Base-by-base conservation (phyloP, 2,888 invertebrate species). In the Drosophila infuscata region DNA sequence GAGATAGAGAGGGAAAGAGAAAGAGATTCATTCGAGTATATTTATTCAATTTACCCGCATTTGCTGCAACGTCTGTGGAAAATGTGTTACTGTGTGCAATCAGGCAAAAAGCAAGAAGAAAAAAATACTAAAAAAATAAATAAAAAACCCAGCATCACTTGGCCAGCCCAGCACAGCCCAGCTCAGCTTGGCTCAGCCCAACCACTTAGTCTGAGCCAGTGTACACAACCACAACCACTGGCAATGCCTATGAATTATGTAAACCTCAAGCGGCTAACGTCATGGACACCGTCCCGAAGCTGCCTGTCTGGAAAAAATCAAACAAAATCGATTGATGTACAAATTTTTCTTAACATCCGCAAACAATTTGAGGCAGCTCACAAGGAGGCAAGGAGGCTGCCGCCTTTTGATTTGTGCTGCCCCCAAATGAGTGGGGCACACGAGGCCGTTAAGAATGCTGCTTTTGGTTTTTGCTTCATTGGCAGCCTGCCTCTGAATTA, bases 281-380 rank as follows among this genome's bases (percentile, higher is more conserved):
- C 71, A 69, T 65, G 66, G 74, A 56, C 52, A 72, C 72, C n/a
- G 36, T n/a, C 58, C 30, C 15, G 35, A 64, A 51, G 38, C 35
- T 30, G 69, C 30, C 63, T 46, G 80, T 69, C 70, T 38, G 60
- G 76, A 65, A 74, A 73, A 81, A 87, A 89, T 87, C 89, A 83
- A 88, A 84, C 83, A 83, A 87, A 89, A 87, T 87, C 86, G 86
- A 87, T 87, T 87, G 89, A 87, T 89, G 83, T 88, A 87, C 82
- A 88, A 84, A 86, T 86, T 86, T 82, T 88, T 84, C 85, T 81
- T 72, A 85, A 72, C 88, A 88, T 88, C 86, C 88, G 88, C 88
- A 81, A 85, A 79, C 83, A 84, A 84, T 88, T 85, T 84, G 81
- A 66, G 61, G 11, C 33, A 30, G 57, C 56, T 43, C 38, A 64